Base-by-base conservation (phyloP, 2,113 vertebrate genomes). In the Carassius carassius region DNA sequence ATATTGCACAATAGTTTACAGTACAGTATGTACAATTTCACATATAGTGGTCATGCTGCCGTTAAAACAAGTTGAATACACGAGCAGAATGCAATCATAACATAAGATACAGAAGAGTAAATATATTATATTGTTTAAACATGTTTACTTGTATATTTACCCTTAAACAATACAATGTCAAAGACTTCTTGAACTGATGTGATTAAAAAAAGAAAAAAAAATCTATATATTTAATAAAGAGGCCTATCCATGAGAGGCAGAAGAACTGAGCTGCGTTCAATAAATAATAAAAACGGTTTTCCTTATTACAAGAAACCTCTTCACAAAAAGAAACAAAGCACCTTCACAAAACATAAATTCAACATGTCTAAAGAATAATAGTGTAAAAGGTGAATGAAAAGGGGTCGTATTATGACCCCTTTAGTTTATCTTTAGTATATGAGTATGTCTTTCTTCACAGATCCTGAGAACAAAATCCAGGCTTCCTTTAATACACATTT, bases 21-120 rank as follows among this genome's bases (percentile, higher is more conserved):
- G 85, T 88, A 87, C 87, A 87, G 54, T 88, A 89, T 88, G 72
- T 90, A 84, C 88, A 89, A 54, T 76, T 82, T 88, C 82, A 89
- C 88, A 87, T 83, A 86, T 67, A 87, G 76, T 81, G 85, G 81
- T 81, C 85, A 89, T 90, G 90, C 88, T 87, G 79, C 85, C 41
- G 41, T 81, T 78, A 32, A 83, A 86, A 85, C 21, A 84, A 41
- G 65, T 76, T 80, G 62, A 86, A 84, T 67, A 90, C 87, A 60
- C 2, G 88, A 90, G 89, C 72, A 85, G 56, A 67, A 88, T 87
- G 85, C 84, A 0, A 63, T 87, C 44, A 74, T 58, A 72, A 62
- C 35, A 86, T 87, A 87, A 87, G 88, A 89, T 85, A 84, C 82
- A 81, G 76, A 65, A 78, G 78, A 77, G 86, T 85, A 89, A 86